These are phyloP conservation scores for Crossaster papposus DNA, from an alignment of 53 echinoderm and acorn worm genomes.

Conservation along the genomic window DNA sequence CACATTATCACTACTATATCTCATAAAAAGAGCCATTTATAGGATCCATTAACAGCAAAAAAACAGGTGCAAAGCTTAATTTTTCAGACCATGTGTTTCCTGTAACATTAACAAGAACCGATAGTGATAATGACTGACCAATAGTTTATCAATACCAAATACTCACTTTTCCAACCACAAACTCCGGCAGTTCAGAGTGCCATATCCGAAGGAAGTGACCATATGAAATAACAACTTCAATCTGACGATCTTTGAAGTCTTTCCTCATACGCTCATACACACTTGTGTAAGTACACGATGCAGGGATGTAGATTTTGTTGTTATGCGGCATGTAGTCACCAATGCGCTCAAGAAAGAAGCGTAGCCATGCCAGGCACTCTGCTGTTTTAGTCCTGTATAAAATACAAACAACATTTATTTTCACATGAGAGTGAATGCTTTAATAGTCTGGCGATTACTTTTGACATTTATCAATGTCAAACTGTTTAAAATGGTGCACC, in stretches of 20 bases:
- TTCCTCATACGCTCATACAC: conserved; percentile 37
- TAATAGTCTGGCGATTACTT: no score
- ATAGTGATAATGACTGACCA: neutral
- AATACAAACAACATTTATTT: neutral
- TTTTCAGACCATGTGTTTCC: no score
- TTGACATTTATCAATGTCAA: neutral
- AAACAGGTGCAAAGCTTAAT: no score
- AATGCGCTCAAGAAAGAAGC: conserved; percentile 6
- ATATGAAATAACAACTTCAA: conserved; percentile 14
- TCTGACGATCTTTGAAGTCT: neutral
- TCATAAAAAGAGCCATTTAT: no score
- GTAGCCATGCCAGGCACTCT: conserved; percentile 28
- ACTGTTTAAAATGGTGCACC: neutral
- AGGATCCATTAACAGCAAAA: no score
- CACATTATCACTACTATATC: no score
- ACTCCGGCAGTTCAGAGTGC: conserved; percentile 26
- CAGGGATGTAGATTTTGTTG: conserved; percentile 41
- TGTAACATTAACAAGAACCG: no score
- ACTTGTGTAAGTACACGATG: conserved; percentile 3
- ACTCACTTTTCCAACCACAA: conserved; percentile 13
- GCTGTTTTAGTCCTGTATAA: conserved; percentile 28
- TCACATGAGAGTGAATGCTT: neutral
- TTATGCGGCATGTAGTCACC: conserved; percentile 59
- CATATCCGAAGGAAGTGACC: conserved; percentile 6
- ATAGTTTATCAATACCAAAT: neutral